phyloP scores from a whole-genome alignment of 2,888 invertebrate species.

The Zygaena filipendulae region DNA sequence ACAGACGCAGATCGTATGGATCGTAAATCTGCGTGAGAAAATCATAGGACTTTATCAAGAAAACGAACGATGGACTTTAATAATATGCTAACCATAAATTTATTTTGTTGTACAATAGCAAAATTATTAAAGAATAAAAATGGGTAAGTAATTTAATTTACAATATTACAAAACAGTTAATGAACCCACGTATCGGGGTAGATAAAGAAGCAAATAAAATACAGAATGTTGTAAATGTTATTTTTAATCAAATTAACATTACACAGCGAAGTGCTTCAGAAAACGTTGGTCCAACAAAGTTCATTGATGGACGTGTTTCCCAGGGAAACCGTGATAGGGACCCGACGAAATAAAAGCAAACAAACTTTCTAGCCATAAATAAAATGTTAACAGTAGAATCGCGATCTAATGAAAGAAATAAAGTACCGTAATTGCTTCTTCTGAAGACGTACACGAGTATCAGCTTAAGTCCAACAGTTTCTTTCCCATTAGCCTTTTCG shows the following conservation, averaged over 20 bases:
- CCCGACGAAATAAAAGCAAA: slow-evolving; percentile 18
- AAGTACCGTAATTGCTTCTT: slow-evolving; percentile 40
- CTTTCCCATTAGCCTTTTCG: slow-evolving; percentile 29
- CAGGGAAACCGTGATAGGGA: slow-evolving; percentile 11
- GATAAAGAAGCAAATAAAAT: too few species aligned
- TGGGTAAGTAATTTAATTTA: neutral
- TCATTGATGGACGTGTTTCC: slow-evolving; percentile 18
- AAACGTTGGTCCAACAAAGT: slow-evolving; percentile 10
- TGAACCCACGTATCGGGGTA: too few species aligned
- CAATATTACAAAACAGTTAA: neutral
- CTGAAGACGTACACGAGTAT: slow-evolving; percentile 28
- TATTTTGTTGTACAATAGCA: too few species aligned
- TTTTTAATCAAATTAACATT: neutral
- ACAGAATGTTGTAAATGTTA: too few species aligned
- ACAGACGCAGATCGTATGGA: slow-evolving; percentile 35
- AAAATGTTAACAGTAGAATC: slow-evolving; percentile 28
- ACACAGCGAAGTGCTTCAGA: neutral
- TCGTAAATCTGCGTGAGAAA: slow-evolving; percentile 36
- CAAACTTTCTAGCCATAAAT: slow-evolving; percentile 32
- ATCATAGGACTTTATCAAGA: slow-evolving; percentile 13
- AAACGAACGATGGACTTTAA: neutral
- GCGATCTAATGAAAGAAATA: slow-evolving; percentile 43
- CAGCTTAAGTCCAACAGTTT: slow-evolving; percentile 8
- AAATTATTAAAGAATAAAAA: too few species aligned
- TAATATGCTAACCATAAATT: too few species aligned